Evolutionary conservation across 2,888 invertebrate genomes (phyloP), one percentile per base, ranked within the genome.

Genomic region (Sphaeridia pumilis): DNA sequence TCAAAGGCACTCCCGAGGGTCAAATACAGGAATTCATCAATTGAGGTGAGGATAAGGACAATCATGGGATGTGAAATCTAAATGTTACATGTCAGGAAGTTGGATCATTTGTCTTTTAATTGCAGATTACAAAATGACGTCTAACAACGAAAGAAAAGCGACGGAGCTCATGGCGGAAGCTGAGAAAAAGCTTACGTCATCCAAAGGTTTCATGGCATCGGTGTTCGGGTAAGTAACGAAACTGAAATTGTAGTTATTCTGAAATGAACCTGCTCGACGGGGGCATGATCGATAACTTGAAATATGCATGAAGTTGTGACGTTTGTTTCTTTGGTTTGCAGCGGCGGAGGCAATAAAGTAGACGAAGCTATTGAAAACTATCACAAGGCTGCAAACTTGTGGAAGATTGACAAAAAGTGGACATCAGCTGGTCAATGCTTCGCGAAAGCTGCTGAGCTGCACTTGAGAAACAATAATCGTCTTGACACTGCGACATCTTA

Each of bases 341-440:
- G 60, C 14, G 62, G 59, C 2, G 58, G 63, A 7, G 56, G 59
- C 10, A 52, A 49, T 34, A 88, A 88, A 72, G 79, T 87, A 2
- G 95, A 97, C 72, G 95, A 97, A 70, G 95, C 95, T 0, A 87
- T 92, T 55, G 95, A 95, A 72, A 85, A 93, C 72, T 97, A 93
- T 72, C 86, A 92, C 59, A 79, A 93, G 63, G 97, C 95, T 42
- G 98, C 89, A 3, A 99, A 98, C 73, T 79, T 90, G 70, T 98
- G 90, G 74, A 98, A 98, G 78, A 97, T 98, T 90, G 84, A 88
- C n/a, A 98, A 98, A 73, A 92, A 93, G 69, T 98, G 98, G 98
- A 77, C 82, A 45, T 83, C 83, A 60, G 97, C 95, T 2, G 98
- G 97, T 0, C 83, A 86, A 68, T 90, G 95, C 12, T 98, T 98